Percentiles rank a stretch among this genome's conserved stretches.
Evolutionary conservation across 2,888 invertebrate species (phyloP).

Genomic region (Thyatira batis): DNA sequence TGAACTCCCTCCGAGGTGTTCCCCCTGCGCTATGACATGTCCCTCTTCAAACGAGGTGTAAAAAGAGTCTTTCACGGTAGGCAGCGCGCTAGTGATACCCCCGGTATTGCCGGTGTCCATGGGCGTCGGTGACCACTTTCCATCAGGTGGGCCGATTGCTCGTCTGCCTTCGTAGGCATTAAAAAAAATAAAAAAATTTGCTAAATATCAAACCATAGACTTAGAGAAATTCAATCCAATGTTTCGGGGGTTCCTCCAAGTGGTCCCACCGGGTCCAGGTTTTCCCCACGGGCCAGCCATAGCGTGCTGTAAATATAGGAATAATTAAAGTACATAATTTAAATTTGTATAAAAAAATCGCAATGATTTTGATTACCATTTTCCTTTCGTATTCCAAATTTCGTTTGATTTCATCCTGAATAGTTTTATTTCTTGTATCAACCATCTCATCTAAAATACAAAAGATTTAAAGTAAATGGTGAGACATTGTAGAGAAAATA

Average conservation of each 20-base stretch:
- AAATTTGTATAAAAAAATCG: neutral
- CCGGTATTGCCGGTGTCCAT: no score
- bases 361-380: conserved; percentile 77
- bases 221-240: conserved; percentile 89
- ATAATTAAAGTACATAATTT: conserved; percentile 4
- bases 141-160: no score
- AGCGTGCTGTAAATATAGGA: conserved; percentile 56
- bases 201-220: conserved; percentile 84
- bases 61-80: no score
- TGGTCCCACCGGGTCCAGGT: conserved; percentile 87
- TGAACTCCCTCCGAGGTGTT: no score
- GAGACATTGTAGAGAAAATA: no score
- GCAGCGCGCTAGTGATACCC: no score
- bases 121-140: no score
- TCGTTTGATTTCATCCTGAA: conserved; percentile 71
- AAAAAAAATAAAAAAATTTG: neutral
- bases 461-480: conserved; percentile 7
- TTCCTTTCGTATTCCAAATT: conserved; percentile 76
- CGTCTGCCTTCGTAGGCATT: no score
- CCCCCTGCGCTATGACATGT: no score
- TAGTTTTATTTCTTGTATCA: conserved; percentile 74
- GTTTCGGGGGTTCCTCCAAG: conserved; percentile 88
- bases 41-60: no score
- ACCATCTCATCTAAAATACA: conserved; percentile 80
- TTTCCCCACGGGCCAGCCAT: conserved; percentile 84